Conservation (phyloP, 1,140 invertebrate genomes). For the Teleopsis dalmanni region DNA sequence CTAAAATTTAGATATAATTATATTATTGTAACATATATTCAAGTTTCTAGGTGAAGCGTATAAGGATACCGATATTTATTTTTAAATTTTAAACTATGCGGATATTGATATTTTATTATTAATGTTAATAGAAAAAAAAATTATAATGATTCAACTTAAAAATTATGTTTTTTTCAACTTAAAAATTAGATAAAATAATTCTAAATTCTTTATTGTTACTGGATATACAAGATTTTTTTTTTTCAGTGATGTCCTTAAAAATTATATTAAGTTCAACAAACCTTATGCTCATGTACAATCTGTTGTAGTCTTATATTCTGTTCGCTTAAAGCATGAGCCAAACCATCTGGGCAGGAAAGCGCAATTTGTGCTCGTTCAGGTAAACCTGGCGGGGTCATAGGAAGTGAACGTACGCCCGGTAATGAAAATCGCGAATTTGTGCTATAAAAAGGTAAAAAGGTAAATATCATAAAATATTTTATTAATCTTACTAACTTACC, state of each 20-base stretch:
- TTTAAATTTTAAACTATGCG: no score
- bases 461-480: neutral
- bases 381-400: slow-evolving; percentile 29
- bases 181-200: no score
- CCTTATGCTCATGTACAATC: slow-evolving; percentile 71
- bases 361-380: slow-evolving; percentile 27
- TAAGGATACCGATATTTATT: neutral
- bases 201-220: neutral
- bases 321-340: slow-evolving; percentile 68
- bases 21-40: neutral
- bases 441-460: neutral
- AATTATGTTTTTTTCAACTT: no score
- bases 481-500: slow-evolving; percentile 5
- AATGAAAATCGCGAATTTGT: slow-evolving; percentile 11
- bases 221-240: neutral
- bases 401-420: slow-evolving; percentile 29
- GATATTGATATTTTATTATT: no score
- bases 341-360: slow-evolving; percentile 61
- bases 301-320: slow-evolving; percentile 71
- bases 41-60: neutral
- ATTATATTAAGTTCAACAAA: slow-evolving; percentile 41
- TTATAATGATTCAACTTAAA: no score
- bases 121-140: no score
- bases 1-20: slow-evolving; percentile 41
- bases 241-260: no score